phyloP scores from a whole-genome alignment of 2,888 invertebrate genomes.

The Pelosia muscerda region DNA sequence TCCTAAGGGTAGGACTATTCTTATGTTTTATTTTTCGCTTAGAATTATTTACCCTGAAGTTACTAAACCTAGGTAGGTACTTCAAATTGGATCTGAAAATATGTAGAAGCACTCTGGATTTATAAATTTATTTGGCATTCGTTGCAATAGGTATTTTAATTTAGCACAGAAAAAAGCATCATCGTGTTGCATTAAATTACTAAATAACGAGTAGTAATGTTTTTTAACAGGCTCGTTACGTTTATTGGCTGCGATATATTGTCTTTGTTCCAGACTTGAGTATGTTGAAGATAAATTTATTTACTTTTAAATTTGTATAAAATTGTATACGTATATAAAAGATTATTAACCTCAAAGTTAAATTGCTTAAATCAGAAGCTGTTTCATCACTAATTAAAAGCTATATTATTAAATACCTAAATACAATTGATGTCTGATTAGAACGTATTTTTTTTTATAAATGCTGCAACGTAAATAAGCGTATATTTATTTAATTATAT shows the following conservation, averaged over 20 bases:
- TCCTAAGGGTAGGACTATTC: no score
- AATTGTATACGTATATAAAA: not conserved
- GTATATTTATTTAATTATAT: no score
- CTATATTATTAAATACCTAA: no score
- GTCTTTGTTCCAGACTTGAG: slow-evolving; percentile 5
- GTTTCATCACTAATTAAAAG: no score
- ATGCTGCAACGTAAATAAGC: no score
- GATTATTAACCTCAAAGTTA: slow-evolving; percentile 1
- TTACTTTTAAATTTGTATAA: not conserved
- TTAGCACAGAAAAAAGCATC: slow-evolving; percentile 13
- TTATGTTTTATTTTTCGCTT: no score
- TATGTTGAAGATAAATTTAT: slow-evolving; percentile 2
- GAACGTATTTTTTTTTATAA: no score
- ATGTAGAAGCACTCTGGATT: not conserved
- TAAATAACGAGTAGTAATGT: slow-evolving; percentile 7
- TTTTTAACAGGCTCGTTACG: slow-evolving; percentile 10
- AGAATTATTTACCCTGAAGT: no score
- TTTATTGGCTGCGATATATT: slow-evolving; percentile 18
- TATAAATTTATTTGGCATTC: not conserved
- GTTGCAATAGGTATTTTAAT: slow-evolving; percentile 4
- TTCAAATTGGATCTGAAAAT: not conserved
- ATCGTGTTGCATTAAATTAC: slow-evolving; percentile 8
- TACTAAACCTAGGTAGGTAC: no score
- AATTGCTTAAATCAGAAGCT: not conserved
- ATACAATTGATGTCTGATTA: no score